A percentile compares a stretch with the other conserved stretches of the same genome.
Conservation (phyloP, 2,797 vertebrate species). For the Balearica regulorum region DNA sequence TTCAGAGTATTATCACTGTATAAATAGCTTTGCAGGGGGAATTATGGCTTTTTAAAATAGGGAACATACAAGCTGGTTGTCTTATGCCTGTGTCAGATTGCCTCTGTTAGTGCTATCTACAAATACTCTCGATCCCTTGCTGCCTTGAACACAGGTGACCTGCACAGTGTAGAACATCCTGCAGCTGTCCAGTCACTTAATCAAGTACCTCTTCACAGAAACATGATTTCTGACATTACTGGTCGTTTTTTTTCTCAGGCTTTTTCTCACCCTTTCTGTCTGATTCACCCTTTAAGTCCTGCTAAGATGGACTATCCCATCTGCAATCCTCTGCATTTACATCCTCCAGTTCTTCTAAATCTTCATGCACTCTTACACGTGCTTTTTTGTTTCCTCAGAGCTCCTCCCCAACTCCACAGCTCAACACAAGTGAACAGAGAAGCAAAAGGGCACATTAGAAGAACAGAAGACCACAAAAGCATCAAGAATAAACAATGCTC, state of each 20-base stretch:
- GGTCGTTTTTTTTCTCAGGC: background rate
- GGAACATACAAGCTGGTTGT: background rate
- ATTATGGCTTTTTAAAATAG: background rate
- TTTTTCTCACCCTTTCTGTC: background rate
- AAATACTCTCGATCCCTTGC: background rate
- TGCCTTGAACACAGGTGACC: background rate
- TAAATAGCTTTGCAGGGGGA: background rate
- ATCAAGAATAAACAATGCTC: background rate
- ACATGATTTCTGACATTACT: background rate
- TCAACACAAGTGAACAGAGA: background rate
- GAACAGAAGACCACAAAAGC: background rate
- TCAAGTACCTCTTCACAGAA: background rate
- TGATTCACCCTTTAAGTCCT: background rate
- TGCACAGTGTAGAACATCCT: background rate
- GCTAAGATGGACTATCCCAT: background rate
- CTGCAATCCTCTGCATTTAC: background rate
- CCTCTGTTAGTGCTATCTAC: background rate
- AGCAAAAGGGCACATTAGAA: background rate
- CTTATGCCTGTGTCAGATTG: background rate
- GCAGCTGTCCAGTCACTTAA: background rate
- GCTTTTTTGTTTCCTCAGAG: background rate
- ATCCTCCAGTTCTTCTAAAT: background rate
- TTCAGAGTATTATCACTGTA: background rate
- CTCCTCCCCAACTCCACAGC: background rate
- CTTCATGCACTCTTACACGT: fast-evolving